Percentiles rank a stretch among this genome's conserved stretches.
These are phyloP conservation scores for Ciona savignyi DNA, from an alignment of 23 tunicate genomes.

Conservation along the genomic window DNA sequence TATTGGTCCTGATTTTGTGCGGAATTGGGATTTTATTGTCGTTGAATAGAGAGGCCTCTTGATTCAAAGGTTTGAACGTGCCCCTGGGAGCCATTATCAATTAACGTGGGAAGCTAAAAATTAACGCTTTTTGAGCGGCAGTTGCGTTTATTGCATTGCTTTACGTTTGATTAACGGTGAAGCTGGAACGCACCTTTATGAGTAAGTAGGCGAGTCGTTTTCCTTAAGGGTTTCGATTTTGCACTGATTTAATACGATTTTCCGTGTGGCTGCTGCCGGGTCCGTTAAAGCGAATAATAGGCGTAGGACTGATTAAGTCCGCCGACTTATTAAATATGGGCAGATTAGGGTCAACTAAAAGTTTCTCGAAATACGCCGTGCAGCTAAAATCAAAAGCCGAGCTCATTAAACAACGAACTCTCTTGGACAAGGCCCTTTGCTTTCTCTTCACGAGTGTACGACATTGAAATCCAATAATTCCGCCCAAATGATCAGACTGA, in stretches of 20 bases:
- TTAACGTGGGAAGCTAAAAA: neutral
- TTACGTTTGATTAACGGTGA: too few species aligned
- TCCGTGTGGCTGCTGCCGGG: neutral
- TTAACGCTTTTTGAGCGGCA: too few species aligned
- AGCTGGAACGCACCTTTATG: too few species aligned
- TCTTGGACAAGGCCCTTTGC: neutral
- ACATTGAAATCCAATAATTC: conserved; percentile 47
- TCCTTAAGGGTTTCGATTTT: too few species aligned
- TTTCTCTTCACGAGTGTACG: neutral
- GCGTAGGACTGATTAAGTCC: neutral
- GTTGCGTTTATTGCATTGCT: too few species aligned
- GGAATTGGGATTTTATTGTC: neutral
- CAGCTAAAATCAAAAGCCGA: neutral
- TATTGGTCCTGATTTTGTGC: neutral
- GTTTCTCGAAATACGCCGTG: neutral
- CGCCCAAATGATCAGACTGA: conserved; percentile 52
- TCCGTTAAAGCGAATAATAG: neutral
- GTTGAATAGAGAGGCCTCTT: neutral
- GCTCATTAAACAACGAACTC: neutral
- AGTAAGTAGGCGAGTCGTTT: too few species aligned
- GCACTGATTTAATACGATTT: neutral
- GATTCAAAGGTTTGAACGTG: neutral
- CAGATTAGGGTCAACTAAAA: neutral
- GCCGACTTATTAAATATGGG: neutral
- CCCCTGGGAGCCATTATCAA: neutral